Conservation (phyloP, 2,888 invertebrate genomes). For the Prionchulus punctatus region DNA sequence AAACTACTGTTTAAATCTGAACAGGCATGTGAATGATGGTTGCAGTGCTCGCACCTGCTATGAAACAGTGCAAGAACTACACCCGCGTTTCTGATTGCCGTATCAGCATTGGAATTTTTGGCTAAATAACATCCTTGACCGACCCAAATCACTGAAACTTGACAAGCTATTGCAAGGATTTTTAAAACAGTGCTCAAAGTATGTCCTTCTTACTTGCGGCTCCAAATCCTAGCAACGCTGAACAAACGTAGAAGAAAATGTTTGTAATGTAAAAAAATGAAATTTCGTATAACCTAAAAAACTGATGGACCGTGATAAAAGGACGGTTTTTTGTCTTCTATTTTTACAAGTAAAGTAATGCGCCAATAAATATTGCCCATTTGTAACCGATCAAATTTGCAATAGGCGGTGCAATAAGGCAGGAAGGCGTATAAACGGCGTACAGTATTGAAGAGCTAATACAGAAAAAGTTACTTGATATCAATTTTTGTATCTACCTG, state of each 20-base stretch:
- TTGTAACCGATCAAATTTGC: conserved; percentile 70
- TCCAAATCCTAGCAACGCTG: conserved; percentile 68
- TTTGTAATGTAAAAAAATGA: conserved; percentile 68
- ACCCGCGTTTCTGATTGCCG: conserved; percentile 81
- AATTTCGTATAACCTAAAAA: conserved; percentile 62
- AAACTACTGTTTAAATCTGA: too few relatives aligned
- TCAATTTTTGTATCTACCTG: too few relatives aligned
- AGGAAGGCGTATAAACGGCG: conserved; percentile 67
- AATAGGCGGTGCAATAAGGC: conserved; percentile 83
- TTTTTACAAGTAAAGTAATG: conserved; percentile 57
- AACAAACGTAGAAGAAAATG: conserved; percentile 65
- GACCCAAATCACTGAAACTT: conserved; percentile 67
- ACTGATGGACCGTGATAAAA: too few relatives aligned
- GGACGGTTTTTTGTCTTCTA: too few relatives aligned
- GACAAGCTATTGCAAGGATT: not conserved
- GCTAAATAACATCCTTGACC: conserved; percentile 79
- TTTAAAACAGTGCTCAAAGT: not conserved
- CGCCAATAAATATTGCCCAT: conserved; percentile 69
- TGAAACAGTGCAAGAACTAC: conserved; percentile 93
- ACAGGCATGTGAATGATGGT: not conserved
- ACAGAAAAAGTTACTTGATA: conserved; percentile 11
- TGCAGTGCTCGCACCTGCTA: conserved; percentile 53
- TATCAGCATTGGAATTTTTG: conserved; percentile 66
- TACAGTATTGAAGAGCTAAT: conserved; percentile 74
- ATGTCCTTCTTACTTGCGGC: conserved; percentile 48